These are phyloP conservation scores for Hirtodrosophila cameraria DNA, from an alignment of 2,888 invertebrate species.

Conservation along the genomic window DNA sequence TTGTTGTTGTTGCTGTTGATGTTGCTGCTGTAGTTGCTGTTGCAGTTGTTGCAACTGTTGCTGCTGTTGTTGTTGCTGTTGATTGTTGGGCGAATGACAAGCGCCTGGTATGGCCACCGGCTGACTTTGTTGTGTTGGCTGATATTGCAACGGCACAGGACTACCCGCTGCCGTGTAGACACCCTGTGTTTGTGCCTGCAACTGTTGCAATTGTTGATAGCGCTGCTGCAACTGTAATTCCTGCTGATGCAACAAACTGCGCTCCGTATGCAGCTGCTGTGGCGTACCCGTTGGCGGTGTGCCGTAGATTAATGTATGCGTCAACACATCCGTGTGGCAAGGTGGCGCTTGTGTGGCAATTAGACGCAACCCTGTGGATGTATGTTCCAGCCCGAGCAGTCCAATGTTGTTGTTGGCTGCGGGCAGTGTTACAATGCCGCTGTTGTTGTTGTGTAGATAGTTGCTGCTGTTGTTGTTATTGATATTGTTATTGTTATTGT, in stretches of 20 bases:
- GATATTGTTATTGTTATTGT: slow-evolving; percentile 39
- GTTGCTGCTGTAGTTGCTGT: slow-evolving; percentile 7
- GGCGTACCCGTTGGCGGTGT: slow-evolving; percentile 79
- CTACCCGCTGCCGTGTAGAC: slow-evolving; percentile 72
- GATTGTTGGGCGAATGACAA: slow-evolving; percentile 56
- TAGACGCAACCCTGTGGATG: slow-evolving; percentile 59
- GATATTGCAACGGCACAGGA: slow-evolving; percentile 52
- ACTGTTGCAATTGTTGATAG: slow-evolving; percentile 83
- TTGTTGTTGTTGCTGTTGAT: slow-evolving; percentile 6
- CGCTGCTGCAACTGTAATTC: slow-evolving; percentile 83
- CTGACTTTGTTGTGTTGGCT: slow-evolving; percentile 54
- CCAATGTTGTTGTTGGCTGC: slow-evolving; percentile 50
- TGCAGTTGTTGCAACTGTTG: slow-evolving; percentile 6
- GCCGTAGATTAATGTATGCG: slow-evolving; percentile 83
- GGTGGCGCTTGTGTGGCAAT: slow-evolving; percentile 55
- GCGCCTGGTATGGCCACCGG: slow-evolving; percentile 67
- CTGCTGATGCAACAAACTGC: slow-evolving; percentile 82
- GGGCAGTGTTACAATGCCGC: slow-evolving; percentile 63
- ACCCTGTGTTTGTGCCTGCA: slow-evolving; percentile 82
- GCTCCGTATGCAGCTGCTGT: slow-evolving; percentile 78
- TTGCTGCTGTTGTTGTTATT: slow-evolving; percentile 20
- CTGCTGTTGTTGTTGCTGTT: slow-evolving; percentile 16
- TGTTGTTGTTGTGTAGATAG: slow-evolving; percentile 19
- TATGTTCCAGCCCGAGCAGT: slow-evolving; percentile 66
- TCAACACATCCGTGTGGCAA: slow-evolving; percentile 78